phyloP scores from a whole-genome alignment of 1,140 invertebrate genomes.

The Agraylea sexmaculata region DNA sequence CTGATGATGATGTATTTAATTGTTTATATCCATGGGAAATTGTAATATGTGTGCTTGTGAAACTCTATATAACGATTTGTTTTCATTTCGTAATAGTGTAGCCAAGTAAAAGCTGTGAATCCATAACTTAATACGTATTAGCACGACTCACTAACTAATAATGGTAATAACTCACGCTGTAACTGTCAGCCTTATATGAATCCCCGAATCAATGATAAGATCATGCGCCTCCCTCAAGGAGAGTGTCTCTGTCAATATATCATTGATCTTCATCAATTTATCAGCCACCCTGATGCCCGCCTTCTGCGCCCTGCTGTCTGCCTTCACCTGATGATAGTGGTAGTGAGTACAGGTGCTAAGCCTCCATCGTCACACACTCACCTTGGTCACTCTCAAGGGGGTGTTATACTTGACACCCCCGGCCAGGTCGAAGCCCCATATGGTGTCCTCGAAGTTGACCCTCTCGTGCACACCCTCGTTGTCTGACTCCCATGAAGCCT shows the following conservation, averaged over 20 bases:
- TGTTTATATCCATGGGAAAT: background rate
- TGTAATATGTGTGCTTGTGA: background rate
- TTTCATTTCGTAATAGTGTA: background rate
- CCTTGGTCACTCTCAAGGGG: constrained; percentile 26
- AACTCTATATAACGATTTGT: background rate
- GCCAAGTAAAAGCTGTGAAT: too few species aligned
- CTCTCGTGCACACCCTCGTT: constrained; percentile 31
- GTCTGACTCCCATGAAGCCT: constrained; percentile 27
- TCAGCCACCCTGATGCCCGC: constrained; percentile 75
- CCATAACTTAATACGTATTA: too few species aligned
- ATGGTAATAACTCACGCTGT: constrained; percentile 25
- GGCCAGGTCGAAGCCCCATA: constrained; percentile 30
- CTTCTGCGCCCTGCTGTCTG: constrained; percentile 69
- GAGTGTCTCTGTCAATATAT: constrained; percentile 51
- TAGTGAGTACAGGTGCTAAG: background rate
- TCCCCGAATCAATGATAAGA: constrained; percentile 42
- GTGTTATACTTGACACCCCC: constrained; percentile 27
- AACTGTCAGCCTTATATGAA: constrained; percentile 25
- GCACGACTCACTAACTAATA: background rate
- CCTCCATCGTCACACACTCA: constrained; percentile 15
- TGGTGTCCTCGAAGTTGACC: constrained; percentile 30
- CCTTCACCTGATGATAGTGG: constrained; percentile 51
- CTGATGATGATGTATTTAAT: background rate
- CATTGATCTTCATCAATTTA: constrained; percentile 68
- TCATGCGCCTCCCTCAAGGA: constrained; percentile 77